A percentile compares a stretch with the other conserved stretches of the same genome.
These are phyloP conservation scores for Scarus forsteni DNA, from an alignment of 2,797 vertebrate genomes.

Conservation along the genomic window DNA sequence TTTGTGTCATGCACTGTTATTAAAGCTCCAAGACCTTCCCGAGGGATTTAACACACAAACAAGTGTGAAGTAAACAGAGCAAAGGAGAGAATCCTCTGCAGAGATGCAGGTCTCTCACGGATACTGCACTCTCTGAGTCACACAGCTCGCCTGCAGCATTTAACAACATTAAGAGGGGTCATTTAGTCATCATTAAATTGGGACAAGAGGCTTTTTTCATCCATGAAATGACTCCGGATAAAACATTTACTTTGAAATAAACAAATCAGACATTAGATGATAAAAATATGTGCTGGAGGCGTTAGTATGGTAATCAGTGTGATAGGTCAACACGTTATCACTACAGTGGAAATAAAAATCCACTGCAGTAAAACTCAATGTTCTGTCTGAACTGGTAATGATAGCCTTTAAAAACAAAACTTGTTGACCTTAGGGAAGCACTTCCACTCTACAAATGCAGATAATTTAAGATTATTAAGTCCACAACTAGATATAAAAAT, in stretches of 20 bases:
- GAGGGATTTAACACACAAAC: background rate
- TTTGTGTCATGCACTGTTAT: background rate
- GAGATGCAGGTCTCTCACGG: conserved; percentile 10
- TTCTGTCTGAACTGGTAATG: background rate
- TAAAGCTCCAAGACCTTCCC: background rate
- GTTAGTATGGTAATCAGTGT: conserved; percentile 14
- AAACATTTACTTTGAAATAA: conserved; percentile 22
- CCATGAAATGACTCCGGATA: conserved; percentile 13
- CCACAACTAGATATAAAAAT: background rate
- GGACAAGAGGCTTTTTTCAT: conserved; percentile 25
- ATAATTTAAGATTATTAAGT: background rate
- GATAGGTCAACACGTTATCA: background rate
- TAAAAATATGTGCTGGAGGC: background rate
- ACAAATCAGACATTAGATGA: conserved; percentile 1
- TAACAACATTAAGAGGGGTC: conserved; percentile 47
- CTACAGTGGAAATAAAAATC: too few species aligned
- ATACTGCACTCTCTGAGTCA: conserved; percentile 11
- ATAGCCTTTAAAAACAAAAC: background rate
- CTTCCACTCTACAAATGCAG: background rate
- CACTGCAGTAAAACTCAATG: background rate
- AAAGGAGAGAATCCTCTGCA: background rate
- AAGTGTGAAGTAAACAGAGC: conserved; percentile 10
- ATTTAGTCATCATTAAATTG: conserved; percentile 38
- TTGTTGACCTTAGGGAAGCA: background rate
- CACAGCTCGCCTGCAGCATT: conserved; percentile 19